These are phyloP conservation scores for Esox niger DNA, from an alignment of 2,113 vertebrate genomes.

Conservation along the genomic window DNA sequence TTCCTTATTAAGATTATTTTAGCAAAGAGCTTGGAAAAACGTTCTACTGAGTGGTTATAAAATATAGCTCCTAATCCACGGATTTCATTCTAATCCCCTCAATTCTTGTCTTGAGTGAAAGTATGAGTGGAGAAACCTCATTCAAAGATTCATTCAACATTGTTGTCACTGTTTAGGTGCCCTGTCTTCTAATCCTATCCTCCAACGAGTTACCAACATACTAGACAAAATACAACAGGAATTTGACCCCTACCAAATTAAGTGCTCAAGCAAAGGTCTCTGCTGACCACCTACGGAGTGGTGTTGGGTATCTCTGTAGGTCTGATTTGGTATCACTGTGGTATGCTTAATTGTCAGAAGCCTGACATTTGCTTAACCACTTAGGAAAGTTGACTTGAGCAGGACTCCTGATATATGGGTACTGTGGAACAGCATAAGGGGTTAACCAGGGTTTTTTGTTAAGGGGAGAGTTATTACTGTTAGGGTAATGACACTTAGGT, in stretches of 20 bases:
- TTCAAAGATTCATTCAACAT: no score
- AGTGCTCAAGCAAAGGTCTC: not conserved
- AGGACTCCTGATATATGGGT: not conserved
- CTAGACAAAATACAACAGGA: no score
- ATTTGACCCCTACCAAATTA: no score
- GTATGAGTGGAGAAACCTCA: no score
- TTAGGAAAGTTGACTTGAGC: no score
- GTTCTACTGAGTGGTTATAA: no score
- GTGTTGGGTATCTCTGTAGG: not conserved
- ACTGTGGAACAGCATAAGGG: not conserved
- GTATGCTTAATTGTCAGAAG: no score
- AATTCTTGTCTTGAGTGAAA: conserved; percentile 17
- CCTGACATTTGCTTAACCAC: no score
- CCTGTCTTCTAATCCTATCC: no score
- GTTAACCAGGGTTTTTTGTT: not conserved
- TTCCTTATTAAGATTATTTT: conserved; percentile 15
- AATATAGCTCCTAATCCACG: conserved; percentile 7
- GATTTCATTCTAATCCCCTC: conserved; percentile 39
- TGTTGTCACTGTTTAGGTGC: no score
- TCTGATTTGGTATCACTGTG: not conserved
- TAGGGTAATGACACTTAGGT: no score
- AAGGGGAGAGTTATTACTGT: not conserved
- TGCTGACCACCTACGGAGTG: conserved; percentile 9
- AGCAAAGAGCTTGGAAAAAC: conserved; percentile 20
- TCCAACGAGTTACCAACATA: no score